Conservation (phyloP, 53 echinoderm and acorn worm genomes). For the Holothuria leucospilota region DNA sequence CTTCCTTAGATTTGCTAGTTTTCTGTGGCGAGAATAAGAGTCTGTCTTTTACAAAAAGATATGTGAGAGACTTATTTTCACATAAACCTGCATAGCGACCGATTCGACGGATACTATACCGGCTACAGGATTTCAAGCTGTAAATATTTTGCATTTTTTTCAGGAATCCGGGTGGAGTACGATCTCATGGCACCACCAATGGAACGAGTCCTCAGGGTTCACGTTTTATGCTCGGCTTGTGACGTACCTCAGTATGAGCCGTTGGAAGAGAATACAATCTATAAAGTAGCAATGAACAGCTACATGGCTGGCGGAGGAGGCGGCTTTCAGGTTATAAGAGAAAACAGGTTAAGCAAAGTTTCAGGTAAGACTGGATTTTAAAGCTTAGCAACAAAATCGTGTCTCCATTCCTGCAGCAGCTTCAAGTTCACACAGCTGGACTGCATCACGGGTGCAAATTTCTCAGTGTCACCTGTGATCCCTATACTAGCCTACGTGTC, state of each 20-base stretch:
- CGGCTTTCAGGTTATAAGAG: conserved; percentile 65
- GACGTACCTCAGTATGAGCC: conserved; percentile 57
- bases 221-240: conserved; percentile 74
- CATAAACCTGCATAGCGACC: too few relatives aligned
- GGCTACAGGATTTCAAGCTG: too few relatives aligned
- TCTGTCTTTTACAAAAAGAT: too few relatives aligned
- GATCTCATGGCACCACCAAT: conserved; percentile 75
- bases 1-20: too few relatives aligned
- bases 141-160: not conserved
- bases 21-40: not conserved
- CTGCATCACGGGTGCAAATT: too few relatives aligned
- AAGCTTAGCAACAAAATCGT: too few relatives aligned
- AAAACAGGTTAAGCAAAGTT: conserved; percentile 71
- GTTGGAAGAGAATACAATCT: conserved; percentile 57
- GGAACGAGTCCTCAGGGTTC: conserved; percentile 67
- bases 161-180: conserved; percentile 78
- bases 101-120: too few relatives aligned
- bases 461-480: too few relatives aligned
- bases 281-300: conserved; percentile 81
- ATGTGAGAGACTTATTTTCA: too few relatives aligned
- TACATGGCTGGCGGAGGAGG: conserved; percentile 96
- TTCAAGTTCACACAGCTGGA: too few relatives aligned
- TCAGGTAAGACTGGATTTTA: conserved; percentile 61
- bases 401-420: too few relatives aligned
- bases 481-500: too few relatives aligned